These are phyloP conservation scores for Euwallacea fornicatus DNA, from an alignment of 1,140 invertebrate genomes.

Conservation along the genomic window DNA sequence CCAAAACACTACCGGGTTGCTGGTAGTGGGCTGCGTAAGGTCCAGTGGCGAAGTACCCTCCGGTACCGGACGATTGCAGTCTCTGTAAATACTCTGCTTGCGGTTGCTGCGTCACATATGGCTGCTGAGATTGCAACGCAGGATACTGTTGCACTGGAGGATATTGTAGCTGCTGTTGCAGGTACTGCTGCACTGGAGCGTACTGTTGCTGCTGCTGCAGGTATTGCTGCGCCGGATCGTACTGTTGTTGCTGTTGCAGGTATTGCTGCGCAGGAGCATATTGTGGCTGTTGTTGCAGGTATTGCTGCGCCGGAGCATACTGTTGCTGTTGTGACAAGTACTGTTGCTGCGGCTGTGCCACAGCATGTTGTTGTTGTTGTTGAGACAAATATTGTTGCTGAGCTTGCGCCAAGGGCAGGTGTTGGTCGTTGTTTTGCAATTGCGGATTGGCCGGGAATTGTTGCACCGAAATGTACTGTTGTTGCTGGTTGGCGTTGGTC, in stretches of 20 bases:
- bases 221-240: background rate
- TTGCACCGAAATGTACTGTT: constrained; percentile 26
- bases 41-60: constrained; percentile 28
- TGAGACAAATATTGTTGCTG: background rate
- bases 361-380: too few relatives aligned
- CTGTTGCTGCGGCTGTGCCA: background rate
- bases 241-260: constrained; percentile 16
- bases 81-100: background rate
- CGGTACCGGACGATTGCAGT: background rate
- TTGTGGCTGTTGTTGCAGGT: constrained; percentile 9
- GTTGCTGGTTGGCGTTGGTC: constrained; percentile 12
- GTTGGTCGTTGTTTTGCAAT: constrained; percentile 13
- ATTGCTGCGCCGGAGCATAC: background rate
- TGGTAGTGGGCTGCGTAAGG: constrained; percentile 28
- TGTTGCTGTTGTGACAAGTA: constrained; percentile 3
- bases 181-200: background rate
- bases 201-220: background rate
- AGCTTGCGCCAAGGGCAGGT: background rate
- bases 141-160: background rate
- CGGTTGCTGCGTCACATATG: background rate
- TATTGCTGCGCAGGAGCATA: background rate
- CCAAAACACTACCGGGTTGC: background rate
- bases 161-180: background rate
- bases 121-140: constrained; percentile 1
- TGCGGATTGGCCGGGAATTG: constrained; percentile 27